phyloP scores from a whole-genome alignment of 2,888 invertebrate genomes.

The Drosophila pseudotalamancana region DNA sequence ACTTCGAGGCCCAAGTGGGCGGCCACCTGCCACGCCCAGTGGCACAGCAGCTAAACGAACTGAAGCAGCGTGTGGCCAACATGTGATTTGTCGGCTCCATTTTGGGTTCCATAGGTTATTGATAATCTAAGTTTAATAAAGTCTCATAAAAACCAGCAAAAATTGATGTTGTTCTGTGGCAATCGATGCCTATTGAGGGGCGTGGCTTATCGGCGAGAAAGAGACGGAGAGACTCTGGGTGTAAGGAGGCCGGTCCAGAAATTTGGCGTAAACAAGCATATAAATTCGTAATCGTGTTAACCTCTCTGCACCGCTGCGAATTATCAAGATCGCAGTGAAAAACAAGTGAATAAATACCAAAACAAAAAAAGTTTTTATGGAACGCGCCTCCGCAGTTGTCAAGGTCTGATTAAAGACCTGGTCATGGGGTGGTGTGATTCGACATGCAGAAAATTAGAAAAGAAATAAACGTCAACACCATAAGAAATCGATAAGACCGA shows the following conservation, averaged over 20 bases:
- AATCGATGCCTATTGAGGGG: slow-evolving; percentile 23
- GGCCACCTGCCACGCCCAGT: slow-evolving; percentile 89
- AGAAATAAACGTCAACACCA: not conserved
- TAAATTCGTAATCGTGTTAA: slow-evolving; percentile 67
- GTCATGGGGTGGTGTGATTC: slow-evolving; percentile 37
- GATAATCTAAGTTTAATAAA: slow-evolving; percentile 83
- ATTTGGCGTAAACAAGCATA: slow-evolving; percentile 69
- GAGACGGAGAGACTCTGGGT: not conserved
- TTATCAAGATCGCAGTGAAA: slow-evolving; percentile 59
- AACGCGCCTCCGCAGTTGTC: slow-evolving; percentile 52
- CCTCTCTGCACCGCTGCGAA: slow-evolving; percentile 47
- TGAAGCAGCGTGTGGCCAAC: slow-evolving; percentile 82
- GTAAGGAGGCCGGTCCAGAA: slow-evolving; percentile 59
- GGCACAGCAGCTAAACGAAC: slow-evolving; percentile 34
- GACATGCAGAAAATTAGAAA: slow-evolving; percentile 14
- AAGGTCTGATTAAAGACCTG: slow-evolving; percentile 63
- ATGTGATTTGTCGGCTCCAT: slow-evolving; percentile 81
- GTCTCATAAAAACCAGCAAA: slow-evolving; percentile 82
- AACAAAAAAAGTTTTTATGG: slow-evolving; percentile 1
- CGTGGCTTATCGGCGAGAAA: slow-evolving; percentile 50
- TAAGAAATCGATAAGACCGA: slow-evolving; percentile 26
- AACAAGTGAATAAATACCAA: slow-evolving; percentile 60
- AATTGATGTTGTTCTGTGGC: slow-evolving; percentile 25
- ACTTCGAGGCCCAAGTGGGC: slow-evolving; percentile 96
- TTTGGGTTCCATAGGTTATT: slow-evolving; percentile 60